Evolutionary conservation across 1,140 invertebrate species (phyloP).

Genomic region (Drosophila repleta): DNA sequence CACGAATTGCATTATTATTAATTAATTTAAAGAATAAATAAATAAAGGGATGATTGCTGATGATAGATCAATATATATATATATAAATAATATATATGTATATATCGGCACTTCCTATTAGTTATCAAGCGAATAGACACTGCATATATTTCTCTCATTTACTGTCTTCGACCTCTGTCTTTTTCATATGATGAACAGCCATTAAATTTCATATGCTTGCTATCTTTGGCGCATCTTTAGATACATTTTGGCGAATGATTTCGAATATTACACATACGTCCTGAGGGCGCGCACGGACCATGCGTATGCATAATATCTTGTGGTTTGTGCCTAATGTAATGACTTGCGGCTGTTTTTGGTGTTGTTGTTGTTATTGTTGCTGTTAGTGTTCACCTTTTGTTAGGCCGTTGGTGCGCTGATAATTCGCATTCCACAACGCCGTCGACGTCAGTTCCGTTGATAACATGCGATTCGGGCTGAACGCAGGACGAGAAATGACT

Average conservation of each 20-base stretch:
- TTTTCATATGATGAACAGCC: neutral
- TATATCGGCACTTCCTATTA: too few species aligned
- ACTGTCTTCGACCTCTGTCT: neutral
- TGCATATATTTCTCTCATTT: neutral
- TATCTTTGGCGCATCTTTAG: constrained; percentile 2
- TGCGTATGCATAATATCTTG: constrained; percentile 47
- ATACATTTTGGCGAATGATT: constrained; percentile 10
- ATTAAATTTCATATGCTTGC: constrained; percentile 2
- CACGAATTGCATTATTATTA: too few species aligned
- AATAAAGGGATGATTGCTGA: too few species aligned
- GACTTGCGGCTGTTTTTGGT: neutral
- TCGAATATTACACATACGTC: constrained; percentile 42
- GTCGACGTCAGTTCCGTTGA: constrained; percentile 70
- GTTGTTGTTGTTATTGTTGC: neutral
- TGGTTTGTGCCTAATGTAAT: constrained; percentile 2
- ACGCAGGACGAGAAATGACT: constrained; percentile 42
- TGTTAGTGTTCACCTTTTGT: constrained; percentile 63
- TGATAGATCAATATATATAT: too few species aligned
- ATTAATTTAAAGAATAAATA: too few species aligned
- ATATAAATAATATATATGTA: too few species aligned
- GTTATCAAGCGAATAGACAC: too few species aligned
- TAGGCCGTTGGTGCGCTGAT: constrained; percentile 74
- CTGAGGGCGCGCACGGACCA: neutral
- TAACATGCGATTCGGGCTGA: constrained; percentile 61
- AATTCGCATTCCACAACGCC: constrained; percentile 78